Percentiles rank a stretch among this genome's conserved stretches.
Evolutionary conservation across 1,140 invertebrate genomes (phyloP).

Genomic region (Drosophila repleta): DNA sequence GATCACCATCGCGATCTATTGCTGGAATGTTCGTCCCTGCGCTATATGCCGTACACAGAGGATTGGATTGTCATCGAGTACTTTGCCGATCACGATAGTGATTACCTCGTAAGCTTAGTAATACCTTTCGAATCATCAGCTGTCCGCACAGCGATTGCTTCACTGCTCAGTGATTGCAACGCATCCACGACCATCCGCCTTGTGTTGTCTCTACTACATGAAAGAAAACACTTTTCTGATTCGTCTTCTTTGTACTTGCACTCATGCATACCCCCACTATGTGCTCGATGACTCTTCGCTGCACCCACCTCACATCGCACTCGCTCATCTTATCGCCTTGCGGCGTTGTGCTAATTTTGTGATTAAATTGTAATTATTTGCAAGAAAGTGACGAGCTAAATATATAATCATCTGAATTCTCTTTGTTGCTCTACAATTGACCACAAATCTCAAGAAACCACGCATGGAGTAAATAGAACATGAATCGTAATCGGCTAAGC

Average conservation of each 20-base stretch:
- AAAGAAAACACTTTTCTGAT: not conserved
- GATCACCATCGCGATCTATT: conserved; percentile 70
- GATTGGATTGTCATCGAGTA: conserved; percentile 80
- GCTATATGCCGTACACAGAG: conserved; percentile 61
- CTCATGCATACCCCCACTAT: not conserved
- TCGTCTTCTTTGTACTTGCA: not conserved
- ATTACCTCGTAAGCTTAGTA: conserved; percentile 69
- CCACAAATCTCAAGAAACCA: not conserved
- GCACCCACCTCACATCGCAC: conserved; percentile 1
- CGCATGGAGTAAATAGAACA: not conserved
- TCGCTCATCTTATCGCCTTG: conserved; percentile 44
- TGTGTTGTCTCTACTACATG: not conserved
- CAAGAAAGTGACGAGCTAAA: conserved; percentile 38
- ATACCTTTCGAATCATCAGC: not conserved
- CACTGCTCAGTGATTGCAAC: not conserved
- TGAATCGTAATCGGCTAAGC: not conserved
- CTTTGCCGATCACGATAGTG: conserved; percentile 76
- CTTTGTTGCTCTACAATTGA: conserved; percentile 17
- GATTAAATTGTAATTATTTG: conserved; percentile 25
- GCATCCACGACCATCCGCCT: not conserved
- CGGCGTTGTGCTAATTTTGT: conserved; percentile 55
- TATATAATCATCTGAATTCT: conserved; percentile 7
- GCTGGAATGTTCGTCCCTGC: conserved; percentile 56
- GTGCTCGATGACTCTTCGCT: not conserved
- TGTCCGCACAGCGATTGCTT: conserved; percentile 3